Base-by-base conservation (phyloP, 2,888 invertebrate genomes). In the Mayetiola destructor region DNA sequence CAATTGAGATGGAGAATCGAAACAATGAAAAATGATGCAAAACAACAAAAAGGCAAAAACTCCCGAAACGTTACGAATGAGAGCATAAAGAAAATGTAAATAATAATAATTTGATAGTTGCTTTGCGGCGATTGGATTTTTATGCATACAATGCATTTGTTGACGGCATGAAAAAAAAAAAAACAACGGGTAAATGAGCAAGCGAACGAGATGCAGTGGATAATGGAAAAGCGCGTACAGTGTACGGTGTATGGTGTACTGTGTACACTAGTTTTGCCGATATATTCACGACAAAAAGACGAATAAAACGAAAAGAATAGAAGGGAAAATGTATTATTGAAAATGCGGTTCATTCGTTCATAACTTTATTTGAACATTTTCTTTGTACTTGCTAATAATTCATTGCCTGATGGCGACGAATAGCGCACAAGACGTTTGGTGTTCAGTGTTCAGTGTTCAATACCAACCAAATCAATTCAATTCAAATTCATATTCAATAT, bases 71-170 rank as follows among this genome's bases (percentile, higher is more conserved):
- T 39, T 39, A 18, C 16, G 39, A 48, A 48, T 6, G 16, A 48
- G 27, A 48, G 27, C 42, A 23, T 14, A 16, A 48, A 48, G 16
- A 48, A 42, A 48, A 48, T 48, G 48, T 48, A 48, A 48, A 48
- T 48, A 42, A 42, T 42, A 42, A 42, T 42, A 48, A 48, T 48
- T 48, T 48, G 48, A 48, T 48, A 48, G 48, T 48, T 48, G 48
- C 27, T 48, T 48, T 48, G 48, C 48, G 48, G 48, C 48, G 27
- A 48, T 48, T 48, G 48, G 27, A 48, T 48, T 48, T 48, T 27
- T 27, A 37, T 37, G 37, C 37, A n/a, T 27, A 27, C n/a, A 8
- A 12, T 12, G 8, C 32, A 9, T 32, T 32, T 32, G 8, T 32
- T 32, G 32, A 9, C 12, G 8, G 8, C 32, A 9, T 32, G n/a